Percentiles rank a stretch among this genome's conserved stretches.
Evolutionary conservation across 2,797 vertebrate genomes (phyloP).

Genomic region (Pseudochaenichthys georgianus): DNA sequence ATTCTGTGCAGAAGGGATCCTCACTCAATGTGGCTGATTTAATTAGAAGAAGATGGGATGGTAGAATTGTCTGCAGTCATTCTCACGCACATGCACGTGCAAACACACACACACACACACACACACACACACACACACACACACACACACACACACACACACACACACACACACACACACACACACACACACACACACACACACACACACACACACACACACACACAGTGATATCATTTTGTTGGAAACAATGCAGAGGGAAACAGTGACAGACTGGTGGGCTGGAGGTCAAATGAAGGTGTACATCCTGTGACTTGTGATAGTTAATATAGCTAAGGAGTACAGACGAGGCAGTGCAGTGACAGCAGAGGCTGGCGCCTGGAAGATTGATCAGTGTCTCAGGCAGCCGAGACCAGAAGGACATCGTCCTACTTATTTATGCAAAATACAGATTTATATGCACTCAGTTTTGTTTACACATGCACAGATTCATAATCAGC

Average conservation of each 20-base stretch:
- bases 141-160: too few relatives aligned
- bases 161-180: too few relatives aligned
- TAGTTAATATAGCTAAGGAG: constrained; percentile 44
- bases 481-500: constrained; percentile 3
- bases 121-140: background rate
- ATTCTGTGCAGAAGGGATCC: constrained; percentile 47
- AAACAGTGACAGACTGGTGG: constrained; percentile 41
- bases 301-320: constrained; percentile 46
- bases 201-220: background rate
- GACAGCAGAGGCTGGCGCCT: constrained; percentile 63
- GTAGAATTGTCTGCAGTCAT: constrained; percentile 37
- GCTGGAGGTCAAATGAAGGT: constrained; percentile 70
- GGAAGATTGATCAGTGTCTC: constrained; percentile 71
- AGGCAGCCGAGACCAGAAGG: constrained; percentile 52
- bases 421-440: constrained; percentile 29
- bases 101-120: background rate
- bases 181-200: background rate
- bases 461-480: constrained; percentile 16
- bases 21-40: constrained; percentile 52
- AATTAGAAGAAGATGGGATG: constrained; percentile 47
- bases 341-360: constrained; percentile 48
- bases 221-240: constrained; percentile 50
- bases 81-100: background rate
- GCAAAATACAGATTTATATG: constrained; percentile 6
- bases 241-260: constrained; percentile 33